Base-by-base conservation (phyloP, 2,797 vertebrate genomes). In the Pipistrellus pipistrellus region DNA sequence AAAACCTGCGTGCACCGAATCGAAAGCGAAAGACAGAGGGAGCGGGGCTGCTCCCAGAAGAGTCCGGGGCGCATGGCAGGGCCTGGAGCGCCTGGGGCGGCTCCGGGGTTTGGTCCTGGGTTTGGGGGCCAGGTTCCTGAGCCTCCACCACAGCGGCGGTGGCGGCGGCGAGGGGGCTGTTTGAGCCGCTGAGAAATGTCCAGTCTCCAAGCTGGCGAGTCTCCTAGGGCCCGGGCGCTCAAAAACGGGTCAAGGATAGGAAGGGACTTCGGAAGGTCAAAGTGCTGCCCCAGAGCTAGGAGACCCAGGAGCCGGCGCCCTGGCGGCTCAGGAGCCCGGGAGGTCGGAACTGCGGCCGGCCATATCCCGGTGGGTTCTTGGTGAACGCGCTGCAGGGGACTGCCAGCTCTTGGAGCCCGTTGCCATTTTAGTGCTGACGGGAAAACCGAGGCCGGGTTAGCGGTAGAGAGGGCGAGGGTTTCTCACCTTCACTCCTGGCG, bases 21-120 rank as follows among this genome's bases (percentile, higher is more conserved):
- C 95, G 97, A 97, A 97, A 97, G 96, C 88, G 95, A 96, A 97
- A 97, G 91, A 76, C 81, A 51, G 66, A 84, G 89, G 84, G 3
- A 32, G 46, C 41, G 5, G 38, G 71, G 38, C 46, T 14, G 78
- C 66, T 71, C 44, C 76, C 78, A 6, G 23, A 68, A 53, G 76
- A 20, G 10, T 64, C 62, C 3, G 1, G 53, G 66, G 32, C 6
- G 23, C 59, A 0, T 0, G 18, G 13, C n/a, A 1, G 23, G 85
- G 48, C 38, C 69, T 17, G 38, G 69, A 0, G 11, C n/a, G 14
- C n/a, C 8, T 1, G 44, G 46, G 3, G 46, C 21, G 5, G 51
- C 21, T 81, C 6, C 4, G 0, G 2, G 55, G 32, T 3, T 27
- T 27, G 0, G 55, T 35, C 4, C 0, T 35, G 44, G 9, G n/a